Conservation (phyloP, 92 coral and sea anemone genomes). For the Phenganax stokvisi region DNA sequence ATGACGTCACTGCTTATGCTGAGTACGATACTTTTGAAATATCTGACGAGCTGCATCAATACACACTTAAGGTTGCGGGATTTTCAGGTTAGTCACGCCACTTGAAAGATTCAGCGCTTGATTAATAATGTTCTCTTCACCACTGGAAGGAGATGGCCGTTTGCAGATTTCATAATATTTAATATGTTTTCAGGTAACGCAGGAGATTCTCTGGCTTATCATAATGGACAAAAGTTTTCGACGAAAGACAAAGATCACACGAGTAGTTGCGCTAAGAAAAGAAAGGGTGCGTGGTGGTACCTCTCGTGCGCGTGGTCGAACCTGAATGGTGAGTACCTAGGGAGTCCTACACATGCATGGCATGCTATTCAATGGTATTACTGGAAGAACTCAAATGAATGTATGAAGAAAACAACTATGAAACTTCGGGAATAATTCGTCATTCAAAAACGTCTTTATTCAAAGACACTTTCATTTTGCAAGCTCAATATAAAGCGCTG, state of each 20-base stretch:
- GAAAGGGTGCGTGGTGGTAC: conserved; percentile 6
- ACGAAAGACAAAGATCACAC: conserved; percentile 3
- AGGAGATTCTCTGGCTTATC: conserved; percentile 6
- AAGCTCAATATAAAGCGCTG: not conserved
- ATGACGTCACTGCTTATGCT: not conserved
- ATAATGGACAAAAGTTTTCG: conserved; percentile 4
- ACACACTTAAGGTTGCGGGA: not conserved
- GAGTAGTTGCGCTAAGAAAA: not conserved
- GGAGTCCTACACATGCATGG: not conserved
- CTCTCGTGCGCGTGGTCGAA: not conserved
- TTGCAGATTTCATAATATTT: not conserved
- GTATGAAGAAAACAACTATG: conserved; percentile 4
- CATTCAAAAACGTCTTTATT: not conserved
- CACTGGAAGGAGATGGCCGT: too few species aligned
- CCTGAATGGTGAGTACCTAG: conserved; percentile 8
- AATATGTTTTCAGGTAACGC: not conserved
- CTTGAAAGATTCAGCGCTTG: too few species aligned
- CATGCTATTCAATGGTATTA: not conserved
- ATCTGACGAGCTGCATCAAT: not conserved
- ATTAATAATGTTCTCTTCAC: too few species aligned
- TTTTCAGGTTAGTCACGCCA: not conserved
- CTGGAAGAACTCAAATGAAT: conserved; percentile 12
- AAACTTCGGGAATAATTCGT: not conserved
- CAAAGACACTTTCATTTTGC: not conserved
- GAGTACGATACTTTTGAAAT: not conserved